Conservation (phyloP, 1,140 invertebrate genomes). For the Pachypsylla venusta region DNA sequence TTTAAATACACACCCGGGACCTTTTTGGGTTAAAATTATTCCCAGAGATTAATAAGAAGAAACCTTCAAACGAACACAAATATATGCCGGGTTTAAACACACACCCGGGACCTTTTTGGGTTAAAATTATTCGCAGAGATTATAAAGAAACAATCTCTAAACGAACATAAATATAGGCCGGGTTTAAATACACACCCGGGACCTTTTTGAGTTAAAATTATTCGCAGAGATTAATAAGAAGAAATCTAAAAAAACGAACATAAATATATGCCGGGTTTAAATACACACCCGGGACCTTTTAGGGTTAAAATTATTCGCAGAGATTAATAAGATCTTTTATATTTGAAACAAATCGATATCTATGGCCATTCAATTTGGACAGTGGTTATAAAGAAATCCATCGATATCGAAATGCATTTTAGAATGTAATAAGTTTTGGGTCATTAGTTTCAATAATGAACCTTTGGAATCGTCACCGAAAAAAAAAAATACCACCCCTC, state of each 20-base stretch:
- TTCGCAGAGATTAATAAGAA: not conserved
- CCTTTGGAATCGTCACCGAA: no score
- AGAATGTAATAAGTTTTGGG: no score
- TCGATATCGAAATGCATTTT: no score
- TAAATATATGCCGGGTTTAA: not conserved
- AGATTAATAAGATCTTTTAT: no score
- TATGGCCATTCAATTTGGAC: no score
- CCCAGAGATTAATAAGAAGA: not conserved
- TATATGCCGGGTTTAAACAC: not conserved
- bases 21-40: not conserved
- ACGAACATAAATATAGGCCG: not conserved
- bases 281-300: not conserved
- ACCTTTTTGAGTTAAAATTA: not conserved
- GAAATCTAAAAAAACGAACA: no score
- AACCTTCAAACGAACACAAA: not conserved
- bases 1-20: not conserved
- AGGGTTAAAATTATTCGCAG: not conserved
- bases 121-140: not conserved
- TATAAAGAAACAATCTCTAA: no score
- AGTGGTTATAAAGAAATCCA: no score
- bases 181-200: not conserved
- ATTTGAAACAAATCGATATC: no score
- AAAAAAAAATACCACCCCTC: no score
- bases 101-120: not conserved
- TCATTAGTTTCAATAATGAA: no score